Base-by-base conservation (phyloP, 2,888 invertebrate species). In the Lasioglossum oenotherae region DNA sequence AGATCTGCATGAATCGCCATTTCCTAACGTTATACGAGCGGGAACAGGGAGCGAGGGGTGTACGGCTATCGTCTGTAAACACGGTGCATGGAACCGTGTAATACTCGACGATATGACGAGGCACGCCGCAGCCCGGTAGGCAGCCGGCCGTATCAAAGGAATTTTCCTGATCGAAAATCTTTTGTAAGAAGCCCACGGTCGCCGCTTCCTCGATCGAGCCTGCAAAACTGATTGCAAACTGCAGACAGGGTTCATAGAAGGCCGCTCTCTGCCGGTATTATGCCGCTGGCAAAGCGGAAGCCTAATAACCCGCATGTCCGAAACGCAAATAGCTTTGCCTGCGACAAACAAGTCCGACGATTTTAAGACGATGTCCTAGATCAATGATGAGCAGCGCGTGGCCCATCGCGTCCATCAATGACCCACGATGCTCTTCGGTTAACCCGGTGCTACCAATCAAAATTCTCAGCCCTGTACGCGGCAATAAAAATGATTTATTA, bases 231-330 rank as follows among this genome's bases (percentile, higher is more conserved):
- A 83, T 86, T 83, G 87, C 82, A 23, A 67, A 69, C 60, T 3
- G 38, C 16, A 23, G 41, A n/a, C 67, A 19, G 16, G 74, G 69
- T 35, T 60, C 67, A 57, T 53, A 31, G 44, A 64, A 60, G 71
- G 8, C 14, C 71, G 44, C 41, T 53, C 74, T n/a, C 27, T 46
- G 12, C 23, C 35, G 78, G 81, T 75, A 87, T 87, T 81, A 83
- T 76, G 73, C 41, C 60, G 77, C 14, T 41, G 64, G 67, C 77
- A 71, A 77, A 78, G 78, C 76, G 85, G 76, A 85, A 80, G 84
- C 83, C 81, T 86, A 88, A 89, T 88, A 88, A 85, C 84, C 85
- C 75, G 88, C 74, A 84, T 83, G 87, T 86, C 86, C 84, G 81
- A 87, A 85, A 85, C 74, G 88, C 78, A 87, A 88, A 89, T 85